phyloP scores from a whole-genome alignment of 2,797 vertebrate genomes.

The Galaxias olidus region DNA sequence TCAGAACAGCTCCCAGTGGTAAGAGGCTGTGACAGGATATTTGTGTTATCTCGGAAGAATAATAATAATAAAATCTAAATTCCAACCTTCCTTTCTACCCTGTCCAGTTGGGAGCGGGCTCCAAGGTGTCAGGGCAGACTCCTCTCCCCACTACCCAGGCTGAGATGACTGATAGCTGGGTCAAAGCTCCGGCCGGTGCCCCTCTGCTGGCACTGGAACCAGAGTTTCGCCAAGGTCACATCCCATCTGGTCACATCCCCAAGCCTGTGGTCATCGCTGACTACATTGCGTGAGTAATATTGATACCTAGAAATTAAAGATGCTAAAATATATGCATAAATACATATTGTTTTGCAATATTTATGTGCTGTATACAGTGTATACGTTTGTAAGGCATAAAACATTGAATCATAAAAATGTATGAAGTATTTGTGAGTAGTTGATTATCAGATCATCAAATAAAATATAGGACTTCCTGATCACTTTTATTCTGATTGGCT shows the following conservation, averaged over 20 bases:
- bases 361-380: too few relatives aligned
- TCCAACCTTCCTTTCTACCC: conserved; percentile 1
- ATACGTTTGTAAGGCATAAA: too few relatives aligned
- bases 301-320: neutral
- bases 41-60: too few relatives aligned
- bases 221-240: conserved; percentile 82
- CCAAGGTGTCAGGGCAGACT: conserved; percentile 58
- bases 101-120: conserved; percentile 57
- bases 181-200: neutral
- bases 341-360: too few relatives aligned
- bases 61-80: too few relatives aligned
- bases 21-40: too few relatives aligned
- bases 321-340: too few relatives aligned
- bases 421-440: too few relatives aligned
- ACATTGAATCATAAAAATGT: too few relatives aligned
- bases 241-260: conserved; percentile 89
- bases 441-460: too few relatives aligned
- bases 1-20: conserved; percentile 80
- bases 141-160: conserved; percentile 58
- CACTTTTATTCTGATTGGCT: too few relatives aligned
- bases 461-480: too few relatives aligned
- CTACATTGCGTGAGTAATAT: conserved; percentile 88
- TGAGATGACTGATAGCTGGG: conserved; percentile 48
- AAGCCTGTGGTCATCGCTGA: conserved; percentile 93
- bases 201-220: conserved; percentile 54